Evolutionary conservation across 92 coral and sea anemone genomes (phyloP).

Genomic region (Pocillopora grandis): DNA sequence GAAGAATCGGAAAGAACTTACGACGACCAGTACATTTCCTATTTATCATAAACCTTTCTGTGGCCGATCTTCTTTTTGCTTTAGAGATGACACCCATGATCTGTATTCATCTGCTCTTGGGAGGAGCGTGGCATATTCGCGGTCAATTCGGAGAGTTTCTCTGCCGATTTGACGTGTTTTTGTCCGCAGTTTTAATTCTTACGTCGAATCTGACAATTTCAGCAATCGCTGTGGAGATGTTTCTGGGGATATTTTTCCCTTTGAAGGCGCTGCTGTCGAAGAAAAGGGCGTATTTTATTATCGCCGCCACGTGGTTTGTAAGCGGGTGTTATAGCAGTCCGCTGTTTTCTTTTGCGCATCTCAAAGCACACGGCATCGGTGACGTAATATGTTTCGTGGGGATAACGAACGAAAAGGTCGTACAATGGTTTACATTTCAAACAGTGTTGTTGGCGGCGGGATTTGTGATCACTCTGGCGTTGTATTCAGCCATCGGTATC

Average conservation of each 20-base stretch:
- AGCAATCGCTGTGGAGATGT: constrained; percentile 28
- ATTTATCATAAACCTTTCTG: constrained; percentile 29
- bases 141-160: constrained; percentile 18
- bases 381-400: not conserved
- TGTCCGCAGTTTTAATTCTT: constrained; percentile 9
- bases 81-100: constrained; percentile 29
- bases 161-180: constrained; percentile 21
- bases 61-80: constrained; percentile 38
- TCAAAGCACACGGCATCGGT: not conserved
- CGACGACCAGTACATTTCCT: constrained; percentile 12
- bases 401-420: not conserved
- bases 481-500: constrained; percentile 20
- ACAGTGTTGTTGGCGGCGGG: constrained; percentile 8
- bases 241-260: constrained; percentile 27
- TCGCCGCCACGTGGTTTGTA: constrained; percentile 27
- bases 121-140: constrained; percentile 17
- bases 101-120: constrained; percentile 1
- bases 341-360: constrained; percentile 19
- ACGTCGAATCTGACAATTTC: constrained; percentile 30
- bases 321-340: constrained; percentile 19
- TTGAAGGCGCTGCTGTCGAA: constrained; percentile 24
- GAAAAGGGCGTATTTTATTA: constrained; percentile 15
- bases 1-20: not conserved
- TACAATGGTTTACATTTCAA: constrained; percentile 29
- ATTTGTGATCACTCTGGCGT: not conserved